Conservation (phyloP, 2,888 invertebrate genomes). For the Agrochola lota region DNA sequence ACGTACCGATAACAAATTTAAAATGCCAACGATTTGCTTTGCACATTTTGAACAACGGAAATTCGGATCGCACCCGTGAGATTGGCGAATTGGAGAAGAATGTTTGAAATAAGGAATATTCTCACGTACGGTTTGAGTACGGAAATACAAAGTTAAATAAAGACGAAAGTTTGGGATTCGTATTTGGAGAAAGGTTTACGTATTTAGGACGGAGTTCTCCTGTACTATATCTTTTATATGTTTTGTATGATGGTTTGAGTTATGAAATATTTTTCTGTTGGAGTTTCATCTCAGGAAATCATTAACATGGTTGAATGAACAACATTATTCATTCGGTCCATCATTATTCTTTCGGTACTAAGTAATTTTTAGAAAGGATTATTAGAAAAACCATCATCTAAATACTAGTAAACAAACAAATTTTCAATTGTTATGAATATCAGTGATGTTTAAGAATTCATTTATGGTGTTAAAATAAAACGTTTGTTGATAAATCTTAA, state of each 20-base stretch:
- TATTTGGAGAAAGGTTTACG: slow-evolving; percentile 29
- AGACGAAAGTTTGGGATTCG: slow-evolving; percentile 32
- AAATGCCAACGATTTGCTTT: slow-evolving; percentile 64
- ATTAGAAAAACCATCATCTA: no score
- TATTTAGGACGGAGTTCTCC: slow-evolving; percentile 28
- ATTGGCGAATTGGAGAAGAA: slow-evolving; percentile 36
- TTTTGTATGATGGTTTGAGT: background rate
- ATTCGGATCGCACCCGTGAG: slow-evolving; percentile 67
- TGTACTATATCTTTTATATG: slow-evolving; percentile 13
- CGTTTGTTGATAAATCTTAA: no score
- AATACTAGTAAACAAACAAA: background rate
- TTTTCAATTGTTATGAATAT: background rate
- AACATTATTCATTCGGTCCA: background rate
- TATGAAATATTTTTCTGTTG: slow-evolving; percentile 3
- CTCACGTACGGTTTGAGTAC: slow-evolving; percentile 57
- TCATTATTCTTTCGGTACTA: background rate
- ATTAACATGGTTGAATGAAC: background rate
- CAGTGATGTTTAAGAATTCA: no score
- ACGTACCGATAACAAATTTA: slow-evolving; percentile 79
- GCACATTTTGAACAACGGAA: slow-evolving; percentile 76
- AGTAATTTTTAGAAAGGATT: background rate
- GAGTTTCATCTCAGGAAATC: slow-evolving; percentile 3
- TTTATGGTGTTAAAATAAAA: no score
- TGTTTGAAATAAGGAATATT: slow-evolving; percentile 59
- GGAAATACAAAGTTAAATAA: slow-evolving; percentile 46